A percentile compares a stretch with the other conserved stretches of the same genome.
These are phyloP conservation scores for Charina bottae DNA, from an alignment of 2,113 vertebrate genomes.

Conservation along the genomic window DNA sequence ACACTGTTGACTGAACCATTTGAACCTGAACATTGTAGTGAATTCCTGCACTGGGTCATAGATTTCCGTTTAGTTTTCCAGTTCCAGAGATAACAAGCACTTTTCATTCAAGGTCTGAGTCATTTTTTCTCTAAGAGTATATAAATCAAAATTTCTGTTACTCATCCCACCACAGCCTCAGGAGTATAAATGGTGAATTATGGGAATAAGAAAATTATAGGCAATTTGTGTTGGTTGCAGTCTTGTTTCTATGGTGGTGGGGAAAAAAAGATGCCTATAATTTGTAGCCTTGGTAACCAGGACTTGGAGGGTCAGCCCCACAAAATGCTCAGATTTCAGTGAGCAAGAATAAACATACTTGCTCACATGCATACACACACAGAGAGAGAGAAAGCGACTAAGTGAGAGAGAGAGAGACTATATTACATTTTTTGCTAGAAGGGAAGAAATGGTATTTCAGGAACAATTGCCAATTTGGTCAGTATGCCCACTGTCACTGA, in stretches of 20 bases:
- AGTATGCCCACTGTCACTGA: conserved; percentile 43
- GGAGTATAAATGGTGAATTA: conserved; percentile 65
- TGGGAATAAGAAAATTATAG: conserved; percentile 71
- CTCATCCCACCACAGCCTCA: conserved; percentile 41
- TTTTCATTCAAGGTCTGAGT: conserved; percentile 63
- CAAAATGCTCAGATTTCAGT: conserved; percentile 45
- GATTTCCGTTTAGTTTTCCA: conserved; percentile 45
- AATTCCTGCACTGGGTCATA: conserved; percentile 20
- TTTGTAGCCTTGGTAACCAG: conserved; percentile 66
- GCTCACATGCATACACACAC: neutral
- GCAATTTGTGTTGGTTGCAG: conserved; percentile 68
- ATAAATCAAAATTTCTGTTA: conserved; percentile 56
- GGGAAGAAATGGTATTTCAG: conserved; percentile 37
- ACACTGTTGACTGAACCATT: neutral
- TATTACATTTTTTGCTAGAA: conserved; percentile 41
- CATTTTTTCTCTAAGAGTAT: conserved; percentile 44
- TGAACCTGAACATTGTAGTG: neutral
- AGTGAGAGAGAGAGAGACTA: neutral
- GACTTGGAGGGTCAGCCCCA: conserved; percentile 44
- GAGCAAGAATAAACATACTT: neutral
- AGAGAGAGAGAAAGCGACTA: neutral
- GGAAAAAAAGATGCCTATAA: conserved; percentile 57
- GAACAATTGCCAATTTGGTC: conserved; percentile 33
- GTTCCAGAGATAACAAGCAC: conserved; percentile 44
- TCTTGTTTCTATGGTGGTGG: conserved; percentile 63